Evolutionary conservation across 2,888 invertebrate genomes (phyloP), one percentile per base, ranked within the genome.

Genomic region (Pheosia gnoma): DNA sequence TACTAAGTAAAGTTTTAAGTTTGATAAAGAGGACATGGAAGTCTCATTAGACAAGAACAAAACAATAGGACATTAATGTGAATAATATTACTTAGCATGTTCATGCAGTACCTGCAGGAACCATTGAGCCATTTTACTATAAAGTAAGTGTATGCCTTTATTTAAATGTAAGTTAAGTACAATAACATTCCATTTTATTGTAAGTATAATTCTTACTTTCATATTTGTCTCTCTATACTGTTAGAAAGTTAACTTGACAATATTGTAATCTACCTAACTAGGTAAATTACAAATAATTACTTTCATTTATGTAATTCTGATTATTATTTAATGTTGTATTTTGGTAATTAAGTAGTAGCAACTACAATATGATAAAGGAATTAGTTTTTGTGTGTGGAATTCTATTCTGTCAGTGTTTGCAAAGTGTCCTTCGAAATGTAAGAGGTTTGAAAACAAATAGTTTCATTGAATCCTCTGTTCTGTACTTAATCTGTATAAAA

Each of bases 51-150:
- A 47, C 45, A 3, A 47, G 11, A 47, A 10, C 4, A 11, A 47
- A 41, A 8, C 41, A 41, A 7, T 41, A 41, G 8, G 8, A 41
- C 41, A 25, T 25, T 25, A 25, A 25, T 1, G 25, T 25, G 25
- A 25, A 25, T 2, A 25, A 25, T 25, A 25, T 41, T 45, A 45
- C 10, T 10, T 11, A 10, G 8, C 4, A 45, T 45, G 10, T 10
- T 45, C 25, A 45, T 86, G 84, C 87, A 85, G 86, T 87, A 88
- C 85, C 86, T 88, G 86, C 81, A 81, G 65, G 67, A 81, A 89
- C 88, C 87, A 87, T 89, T 86, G 88, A 90, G 89, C 89, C 91
- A 90, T 90, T 87, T 77, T 75, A 76, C 71, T 75, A 69, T 83
- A 79, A 80, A 80, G 81, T 81, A 74, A 67, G 66, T 60, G 61